phyloP scores from a whole-genome alignment of 2,797 vertebrate genomes.

The Thaleichthys pacificus region DNA sequence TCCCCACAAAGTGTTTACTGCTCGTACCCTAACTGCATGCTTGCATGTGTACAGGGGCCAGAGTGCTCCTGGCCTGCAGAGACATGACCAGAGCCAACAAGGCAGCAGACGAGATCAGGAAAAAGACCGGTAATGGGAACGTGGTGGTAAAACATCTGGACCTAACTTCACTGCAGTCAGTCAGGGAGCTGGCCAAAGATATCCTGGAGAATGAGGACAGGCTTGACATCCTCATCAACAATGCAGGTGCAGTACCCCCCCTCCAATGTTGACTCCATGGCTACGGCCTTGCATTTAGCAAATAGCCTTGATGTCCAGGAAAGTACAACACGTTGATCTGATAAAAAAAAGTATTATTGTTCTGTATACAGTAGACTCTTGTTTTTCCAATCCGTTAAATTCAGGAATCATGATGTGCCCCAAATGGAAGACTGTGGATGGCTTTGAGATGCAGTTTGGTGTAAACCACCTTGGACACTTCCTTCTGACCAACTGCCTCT shows the following conservation, averaged over 20 bases:
- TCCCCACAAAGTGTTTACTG: no score
- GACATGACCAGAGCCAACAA: conserved; percentile 60
- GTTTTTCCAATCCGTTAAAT: neutral
- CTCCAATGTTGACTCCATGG: no score
- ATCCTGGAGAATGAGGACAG: conserved; percentile 60
- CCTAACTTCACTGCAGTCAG: conserved; percentile 69
- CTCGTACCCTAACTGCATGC: no score
- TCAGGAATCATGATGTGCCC: conserved; percentile 57
- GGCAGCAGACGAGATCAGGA: conserved; percentile 69
- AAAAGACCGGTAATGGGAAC: conserved; percentile 68
- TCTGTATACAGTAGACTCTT: no score
- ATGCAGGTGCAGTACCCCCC: conserved; percentile 62
- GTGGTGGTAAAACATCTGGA: conserved; percentile 71
- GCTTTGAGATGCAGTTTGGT: conserved; percentile 59
- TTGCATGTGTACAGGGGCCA: conserved; percentile 59
- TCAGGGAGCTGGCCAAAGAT: conserved; percentile 66
- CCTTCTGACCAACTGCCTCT: conserved; percentile 50
- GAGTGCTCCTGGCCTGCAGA: conserved; percentile 75
- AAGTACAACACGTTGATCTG: no score
- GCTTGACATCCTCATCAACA: conserved; percentile 78
- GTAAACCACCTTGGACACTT: conserved; percentile 57
- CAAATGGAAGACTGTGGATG: conserved; percentile 51
- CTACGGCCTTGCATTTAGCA: neutral
- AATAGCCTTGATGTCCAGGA: no score
- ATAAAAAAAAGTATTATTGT: no score